Evolutionary conservation across 2,113 vertebrate genomes (phyloP).

Genomic region (Megatriorchis doriae): DNA sequence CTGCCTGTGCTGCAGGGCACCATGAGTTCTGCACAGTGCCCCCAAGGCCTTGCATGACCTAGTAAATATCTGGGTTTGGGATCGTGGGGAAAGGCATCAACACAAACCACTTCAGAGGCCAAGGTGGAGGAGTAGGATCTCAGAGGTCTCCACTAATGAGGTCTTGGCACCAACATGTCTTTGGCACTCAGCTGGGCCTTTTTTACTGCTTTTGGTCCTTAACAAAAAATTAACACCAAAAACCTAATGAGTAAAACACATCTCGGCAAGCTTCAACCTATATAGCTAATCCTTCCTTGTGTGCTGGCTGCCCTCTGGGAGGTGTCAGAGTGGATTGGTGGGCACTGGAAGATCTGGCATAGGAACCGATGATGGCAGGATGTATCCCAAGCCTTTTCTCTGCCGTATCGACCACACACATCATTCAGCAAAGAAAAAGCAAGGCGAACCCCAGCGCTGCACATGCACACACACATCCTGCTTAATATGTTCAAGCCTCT

Average conservation of each 20-base stretch:
- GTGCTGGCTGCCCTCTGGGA: background rate
- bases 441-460: background rate
- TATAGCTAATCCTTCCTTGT: background rate
- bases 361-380: background rate
- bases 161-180: conserved; percentile 28
- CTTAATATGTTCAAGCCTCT: background rate
- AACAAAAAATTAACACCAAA: background rate
- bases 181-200: conserved; percentile 1
- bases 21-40: background rate
- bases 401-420: background rate
- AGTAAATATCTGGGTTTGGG: background rate
- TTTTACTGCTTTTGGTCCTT: background rate
- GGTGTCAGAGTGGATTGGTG: background rate
- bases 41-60: background rate
- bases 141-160: conserved; percentile 50
- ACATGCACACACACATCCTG: background rate
- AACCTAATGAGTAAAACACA: background rate
- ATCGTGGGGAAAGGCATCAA: conserved; percentile 29
- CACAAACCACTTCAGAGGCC: conserved; percentile 63
- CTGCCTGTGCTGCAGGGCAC: background rate
- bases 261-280: background rate
- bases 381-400: background rate
- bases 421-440: background rate
- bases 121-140: conserved; percentile 33
- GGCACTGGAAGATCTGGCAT: background rate